Evolutionary conservation across 2,888 invertebrate species (phyloP).

Genomic region (Tetragonisca angustula): DNA sequence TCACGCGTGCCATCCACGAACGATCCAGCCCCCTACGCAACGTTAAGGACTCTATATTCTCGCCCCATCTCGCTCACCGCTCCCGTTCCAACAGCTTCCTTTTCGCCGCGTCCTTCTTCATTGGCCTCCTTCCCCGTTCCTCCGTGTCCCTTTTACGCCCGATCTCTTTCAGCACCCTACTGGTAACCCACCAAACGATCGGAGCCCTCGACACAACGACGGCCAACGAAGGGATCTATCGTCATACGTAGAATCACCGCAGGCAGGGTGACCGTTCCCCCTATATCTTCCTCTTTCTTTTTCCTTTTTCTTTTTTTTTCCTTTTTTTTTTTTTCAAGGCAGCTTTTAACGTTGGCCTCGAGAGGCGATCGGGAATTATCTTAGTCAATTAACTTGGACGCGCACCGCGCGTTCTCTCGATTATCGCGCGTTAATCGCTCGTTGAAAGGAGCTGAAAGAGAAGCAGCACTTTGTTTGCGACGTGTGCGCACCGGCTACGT

Average conservation of each 20-base stretch:
- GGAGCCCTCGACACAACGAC: slow-evolving; percentile 46
- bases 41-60: slow-evolving; percentile 65
- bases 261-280: slow-evolving; percentile 42
- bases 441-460: slow-evolving; percentile 40
- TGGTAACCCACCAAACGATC: slow-evolving; percentile 67
- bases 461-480: slow-evolving; percentile 39
- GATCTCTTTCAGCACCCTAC: slow-evolving; percentile 40
- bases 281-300: slow-evolving; percentile 13
- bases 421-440: slow-evolving; percentile 66
- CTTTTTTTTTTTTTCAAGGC: not conserved
- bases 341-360: slow-evolving; percentile 57
- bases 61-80: slow-evolving; percentile 38
- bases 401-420: slow-evolving; percentile 54
- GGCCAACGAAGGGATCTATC: slow-evolving; percentile 33
- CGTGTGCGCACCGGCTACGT: slow-evolving; percentile 28
- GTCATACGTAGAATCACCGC: slow-evolving; percentile 27
- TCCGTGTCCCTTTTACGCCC: slow-evolving; percentile 27
- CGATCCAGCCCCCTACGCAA: slow-evolving; percentile 65
- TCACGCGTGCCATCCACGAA: slow-evolving; percentile 80
- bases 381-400: slow-evolving; percentile 71
- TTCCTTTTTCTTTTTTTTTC: not conserved
- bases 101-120: slow-evolving; percentile 32
- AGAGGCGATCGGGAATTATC: slow-evolving; percentile 70
- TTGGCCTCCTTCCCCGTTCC: slow-evolving; percentile 35
- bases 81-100: slow-evolving; percentile 12